phyloP scores from a whole-genome alignment of 2,888 invertebrate genomes.

The Ochropleura plecta region DNA sequence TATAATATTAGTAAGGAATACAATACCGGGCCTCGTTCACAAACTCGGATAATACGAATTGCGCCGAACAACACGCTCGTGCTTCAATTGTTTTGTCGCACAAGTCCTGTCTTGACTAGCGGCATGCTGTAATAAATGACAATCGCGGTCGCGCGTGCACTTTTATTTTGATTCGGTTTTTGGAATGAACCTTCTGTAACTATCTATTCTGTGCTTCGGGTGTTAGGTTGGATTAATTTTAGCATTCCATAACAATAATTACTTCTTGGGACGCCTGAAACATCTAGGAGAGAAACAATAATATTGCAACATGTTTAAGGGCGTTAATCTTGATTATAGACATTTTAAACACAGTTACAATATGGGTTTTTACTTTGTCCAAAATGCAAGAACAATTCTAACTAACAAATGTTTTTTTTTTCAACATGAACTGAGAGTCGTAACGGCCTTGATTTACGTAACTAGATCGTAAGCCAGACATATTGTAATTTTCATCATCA shows the following conservation, averaged over 20 bases:
- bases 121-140: not conserved
- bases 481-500: not conserved
- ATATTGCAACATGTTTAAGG: not conserved
- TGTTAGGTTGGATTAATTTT: conserved; percentile 71
- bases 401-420: too few species aligned
- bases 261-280: conserved; percentile 47
- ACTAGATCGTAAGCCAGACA: not conserved
- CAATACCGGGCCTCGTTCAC: not conserved
- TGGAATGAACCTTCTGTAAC: not conserved
- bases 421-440: not conserved
- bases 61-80: not conserved
- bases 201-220: not conserved
- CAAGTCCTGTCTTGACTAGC: not conserved
- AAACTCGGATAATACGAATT: not conserved
- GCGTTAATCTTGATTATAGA: not conserved
- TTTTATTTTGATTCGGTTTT: not conserved
- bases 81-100: not conserved
- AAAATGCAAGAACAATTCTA: not conserved
- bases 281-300: conserved; percentile 24
- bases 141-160: not conserved
- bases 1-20: too few species aligned
- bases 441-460: too few species aligned
- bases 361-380: not conserved
- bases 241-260: conserved; percentile 71
- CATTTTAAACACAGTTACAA: not conserved